Conservation (phyloP, 2,113 vertebrate genomes). For the Ceyx cyanopectus region DNA sequence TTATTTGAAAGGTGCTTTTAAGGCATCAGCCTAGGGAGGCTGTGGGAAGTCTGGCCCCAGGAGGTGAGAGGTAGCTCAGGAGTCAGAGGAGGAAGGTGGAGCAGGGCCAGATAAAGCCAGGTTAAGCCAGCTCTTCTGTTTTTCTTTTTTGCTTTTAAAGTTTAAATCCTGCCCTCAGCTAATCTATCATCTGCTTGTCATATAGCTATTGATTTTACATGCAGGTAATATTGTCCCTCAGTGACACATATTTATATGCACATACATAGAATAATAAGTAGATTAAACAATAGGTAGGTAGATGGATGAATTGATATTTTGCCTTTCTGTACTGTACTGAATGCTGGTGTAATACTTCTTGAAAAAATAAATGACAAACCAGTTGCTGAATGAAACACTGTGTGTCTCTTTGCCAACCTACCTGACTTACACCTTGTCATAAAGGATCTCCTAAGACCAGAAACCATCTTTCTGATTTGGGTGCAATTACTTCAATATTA, state of each 20-base stretch:
- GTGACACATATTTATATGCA: not conserved
- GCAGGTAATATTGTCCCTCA: not conserved
- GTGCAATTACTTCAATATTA: not conserved
- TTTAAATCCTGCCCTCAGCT: conserved; percentile 34
- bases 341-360: not conserved
- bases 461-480: not conserved
- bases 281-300: not conserved
- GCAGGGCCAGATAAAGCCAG: conserved; percentile 33
- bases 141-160: conserved; percentile 34
- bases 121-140: conserved; percentile 46
- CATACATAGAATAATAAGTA: not conserved
- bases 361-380: not conserved
- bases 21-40: not conserved
- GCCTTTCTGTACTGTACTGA: not conserved
- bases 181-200: conserved; percentile 36
- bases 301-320: not conserved
- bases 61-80: conserved; percentile 9
- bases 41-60: conserved; percentile 51
- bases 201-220: conserved; percentile 21
- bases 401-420: not conserved
- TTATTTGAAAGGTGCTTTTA: conserved; percentile 61
- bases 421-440: not conserved
- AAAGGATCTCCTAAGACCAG: not conserved
- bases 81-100: conserved; percentile 36
- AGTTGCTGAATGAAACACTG: not conserved